Base-by-base conservation (phyloP, 2,888 invertebrate species). In the Ectemnius lituratus region DNA sequence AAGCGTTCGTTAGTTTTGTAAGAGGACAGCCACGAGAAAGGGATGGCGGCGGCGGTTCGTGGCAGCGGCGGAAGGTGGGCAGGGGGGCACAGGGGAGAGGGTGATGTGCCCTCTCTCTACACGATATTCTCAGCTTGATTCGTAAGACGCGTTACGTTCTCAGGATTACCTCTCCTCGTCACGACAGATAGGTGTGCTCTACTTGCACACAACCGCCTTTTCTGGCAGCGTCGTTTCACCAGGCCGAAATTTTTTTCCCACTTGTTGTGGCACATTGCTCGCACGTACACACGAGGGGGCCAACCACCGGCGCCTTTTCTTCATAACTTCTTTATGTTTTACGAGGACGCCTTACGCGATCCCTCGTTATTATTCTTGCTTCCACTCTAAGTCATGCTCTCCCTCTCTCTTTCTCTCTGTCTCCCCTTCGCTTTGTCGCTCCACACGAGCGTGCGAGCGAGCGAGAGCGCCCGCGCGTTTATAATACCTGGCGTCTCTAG, bases 111-210 rank as follows among this genome's bases (percentile, higher is more conserved):
- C 81, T 77, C 83, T 75, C 79, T 67, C 70, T 73, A 74, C 71
- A 62, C 73, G 82, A 82, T 81, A 74, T 75, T 82, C 82, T 82
- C 82, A 67, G 82, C 73, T 69, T 73, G 82, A 81, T 80, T 81
- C 81, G 83, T 73, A 78, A 77, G 73, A 75, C 81, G 84, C 85
- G 79, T 85, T 82, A 86, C 81, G 84, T 80, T 81, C 79, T 76
- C 75, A 72, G 70, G 78, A 82, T 81, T 81, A 79, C 78, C 73
- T 78, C 81, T 80, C 70, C 72, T 76, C 73, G 64, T 62, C 76
- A 56, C 70, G 70, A 77, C 64, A 37, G 37, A 37, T 37, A 37
- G 8, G 75, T 79, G 75, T 83, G 83, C 73, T 82, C 83, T 66
- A 82, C 82, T 82, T 82, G 81, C 65, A 62, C 59, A 62, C 37